Evolutionary conservation across 2,797 vertebrate species (phyloP).

Genomic region (Buceros bicornis): DNA sequence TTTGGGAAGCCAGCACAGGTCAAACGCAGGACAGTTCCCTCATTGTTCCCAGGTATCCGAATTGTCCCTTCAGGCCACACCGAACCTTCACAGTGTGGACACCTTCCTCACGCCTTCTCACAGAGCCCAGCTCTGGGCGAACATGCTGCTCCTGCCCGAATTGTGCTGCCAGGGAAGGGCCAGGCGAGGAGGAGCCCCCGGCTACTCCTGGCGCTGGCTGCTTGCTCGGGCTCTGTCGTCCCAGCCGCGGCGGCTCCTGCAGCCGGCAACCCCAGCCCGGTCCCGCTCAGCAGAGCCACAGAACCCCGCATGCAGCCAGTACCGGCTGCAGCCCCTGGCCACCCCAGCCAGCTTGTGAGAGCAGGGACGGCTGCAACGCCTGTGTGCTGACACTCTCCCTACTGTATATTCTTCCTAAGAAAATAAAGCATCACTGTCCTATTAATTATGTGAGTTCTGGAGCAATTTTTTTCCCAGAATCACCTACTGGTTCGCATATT

Average conservation of each 20-base stretch:
- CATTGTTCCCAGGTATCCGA: neutral
- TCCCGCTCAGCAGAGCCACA: rapidly evolving
- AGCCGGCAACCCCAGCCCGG: rapidly evolving
- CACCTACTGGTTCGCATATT: constrained; percentile 63
- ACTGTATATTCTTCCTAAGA: constrained; percentile 9
- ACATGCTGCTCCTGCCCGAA: neutral
- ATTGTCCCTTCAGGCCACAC: neutral
- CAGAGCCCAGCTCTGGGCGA: neutral
- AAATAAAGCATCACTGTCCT: constrained; percentile 59
- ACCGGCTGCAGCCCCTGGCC: neutral
- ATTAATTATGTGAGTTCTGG: constrained; percentile 59
- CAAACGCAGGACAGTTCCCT: neutral
- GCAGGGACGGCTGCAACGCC: rapidly evolving
- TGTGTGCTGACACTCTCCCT: neutral
- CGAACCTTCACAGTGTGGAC: rapidly evolving
- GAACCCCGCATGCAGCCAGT: neutral
- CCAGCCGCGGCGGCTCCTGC: neutral
- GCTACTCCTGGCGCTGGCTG: neutral
- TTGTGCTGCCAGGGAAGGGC: neutral
- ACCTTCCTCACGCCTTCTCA: neutral
- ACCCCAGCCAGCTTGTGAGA: neutral
- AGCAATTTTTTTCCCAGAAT: constrained; percentile 65
- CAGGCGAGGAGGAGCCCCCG: neutral
- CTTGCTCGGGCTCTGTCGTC: rapidly evolving
- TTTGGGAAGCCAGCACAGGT: constrained; percentile 30